Evolutionary conservation across 2,888 invertebrate genomes (phyloP), one percentile per base, ranked within the genome.

Genomic region (Metopia argyrocephala): DNA sequence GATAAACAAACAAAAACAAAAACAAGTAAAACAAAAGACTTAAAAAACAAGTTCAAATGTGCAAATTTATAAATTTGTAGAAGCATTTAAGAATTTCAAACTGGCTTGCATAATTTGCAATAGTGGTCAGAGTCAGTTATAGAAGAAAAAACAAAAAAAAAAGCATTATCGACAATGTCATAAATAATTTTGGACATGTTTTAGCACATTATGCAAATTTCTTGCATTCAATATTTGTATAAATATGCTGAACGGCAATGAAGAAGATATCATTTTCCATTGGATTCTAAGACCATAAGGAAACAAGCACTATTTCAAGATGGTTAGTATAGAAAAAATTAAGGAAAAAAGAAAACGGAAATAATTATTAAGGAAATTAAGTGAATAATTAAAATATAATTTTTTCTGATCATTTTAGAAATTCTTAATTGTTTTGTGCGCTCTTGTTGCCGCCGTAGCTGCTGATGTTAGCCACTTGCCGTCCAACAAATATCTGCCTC

Each of bases 401-500:
- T 31, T 31, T 7, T 31, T 3, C 7, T 31, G 7, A 31, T 31
- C 38, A 15, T 82, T 83, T n/a, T 54, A 84, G 84, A 84, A 83
- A 83, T 45, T 78, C 25, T 64, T 79, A 0, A 50, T 80, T 15
- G 64, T 82, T 27, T 25, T 82, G 56, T 82, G 78, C 57, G 75
- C 79, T 6, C 73, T 83, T 15, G 50, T 84, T 23, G 84, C 82
- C 9, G 59, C 59, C 3, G 83, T 57, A 15, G 15, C 71, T 28
- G 84, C 73, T 86, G 88, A 89, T 85, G 88, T 88, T 6, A 87
- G 85, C 81, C 85, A 88, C 5, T 82, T 88, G 71, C 82, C 84
- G 18, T 76, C 83, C 71, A 86, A 84, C 83, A 71, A 87, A n/a
- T 88, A 89, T 64, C 83, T 89, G 84, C 88, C 88, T 15, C 88